phyloP scores from a whole-genome alignment of 2,888 invertebrate species.

The Clitarchus hookeri region DNA sequence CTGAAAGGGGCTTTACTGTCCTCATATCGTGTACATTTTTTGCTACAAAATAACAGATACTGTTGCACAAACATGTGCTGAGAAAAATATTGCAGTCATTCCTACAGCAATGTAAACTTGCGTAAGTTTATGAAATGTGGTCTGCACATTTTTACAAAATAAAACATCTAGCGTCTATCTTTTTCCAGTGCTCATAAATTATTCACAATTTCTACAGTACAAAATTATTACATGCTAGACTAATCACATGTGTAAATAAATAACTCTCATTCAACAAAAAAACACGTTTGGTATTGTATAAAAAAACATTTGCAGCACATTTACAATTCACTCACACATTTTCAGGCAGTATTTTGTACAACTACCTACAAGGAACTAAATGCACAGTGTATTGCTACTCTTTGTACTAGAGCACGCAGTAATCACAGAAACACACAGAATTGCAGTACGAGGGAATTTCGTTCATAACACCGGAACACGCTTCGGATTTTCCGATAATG shows the following conservation, averaged over 20 bases:
- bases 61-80: neutral
- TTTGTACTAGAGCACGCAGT: constrained; percentile 2
- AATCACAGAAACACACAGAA: neutral
- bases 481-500: too few relatives aligned
- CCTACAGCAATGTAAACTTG: neutral
- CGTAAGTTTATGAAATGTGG: neutral
- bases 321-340: neutral
- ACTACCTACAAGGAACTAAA: neutral
- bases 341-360: too few relatives aligned
- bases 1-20: too few relatives aligned
- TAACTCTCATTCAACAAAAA: neutral
- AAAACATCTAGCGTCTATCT: neutral
- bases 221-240: neutral
- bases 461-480: too few relatives aligned
- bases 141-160: neutral
- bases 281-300: neutral
- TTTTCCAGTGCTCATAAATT: neutral
- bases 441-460: too few relatives aligned
- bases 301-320: neutral
- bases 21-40: neutral
- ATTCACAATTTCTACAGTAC: constrained; percentile 9
- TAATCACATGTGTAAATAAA: neutral
- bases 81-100: neutral
- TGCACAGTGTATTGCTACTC: constrained; percentile 1
- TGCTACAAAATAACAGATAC: too few relatives aligned